Percentiles rank a stretch among this genome's conserved stretches.
Conservation (phyloP, 2,888 invertebrate genomes). For the Poecilus cupreus region DNA sequence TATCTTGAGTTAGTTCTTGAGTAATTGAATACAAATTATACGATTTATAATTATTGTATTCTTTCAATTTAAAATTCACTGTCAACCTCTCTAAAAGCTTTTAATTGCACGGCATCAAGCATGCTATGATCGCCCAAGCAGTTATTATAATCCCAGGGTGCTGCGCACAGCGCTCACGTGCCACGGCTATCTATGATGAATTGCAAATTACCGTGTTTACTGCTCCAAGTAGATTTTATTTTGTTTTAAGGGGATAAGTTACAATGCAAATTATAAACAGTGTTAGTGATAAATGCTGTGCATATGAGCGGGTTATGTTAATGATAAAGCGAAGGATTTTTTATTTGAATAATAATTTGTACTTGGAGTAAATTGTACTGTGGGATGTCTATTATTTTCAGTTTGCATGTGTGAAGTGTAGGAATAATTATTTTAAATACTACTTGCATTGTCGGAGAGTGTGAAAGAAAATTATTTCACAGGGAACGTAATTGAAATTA, state of each 20-base stretch:
- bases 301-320: slow-evolving; percentile 23
- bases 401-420: slow-evolving; percentile 25
- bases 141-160: slow-evolving; percentile 36
- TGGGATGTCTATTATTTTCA: slow-evolving; percentile 1
- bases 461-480: slow-evolving; percentile 23
- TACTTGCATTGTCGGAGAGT: slow-evolving; percentile 8
- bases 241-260: slow-evolving; percentile 31
- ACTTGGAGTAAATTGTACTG: slow-evolving; percentile 29
- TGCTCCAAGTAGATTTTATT: slow-evolving; percentile 15
- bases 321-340: slow-evolving; percentile 33
- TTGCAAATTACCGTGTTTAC: slow-evolving; percentile 52
- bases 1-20: no score
- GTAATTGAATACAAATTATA: no score
- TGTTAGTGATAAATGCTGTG: slow-evolving; percentile 29
- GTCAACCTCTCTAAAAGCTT: slow-evolving; percentile 12
- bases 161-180: slow-evolving; percentile 36
- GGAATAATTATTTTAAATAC: slow-evolving; percentile 36
- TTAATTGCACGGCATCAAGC: slow-evolving; percentile 1
- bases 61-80: not conserved
- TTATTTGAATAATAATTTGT: slow-evolving; percentile 30
- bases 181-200: slow-evolving; percentile 49
- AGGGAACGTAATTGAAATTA: slow-evolving; percentile 14
- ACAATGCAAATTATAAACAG: slow-evolving; percentile 40
- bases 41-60: no score
- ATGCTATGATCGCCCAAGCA: not conserved